These are phyloP conservation scores for Vulpes lagopus DNA, from an alignment of 2,113 vertebrate species.

Conservation along the genomic window DNA sequence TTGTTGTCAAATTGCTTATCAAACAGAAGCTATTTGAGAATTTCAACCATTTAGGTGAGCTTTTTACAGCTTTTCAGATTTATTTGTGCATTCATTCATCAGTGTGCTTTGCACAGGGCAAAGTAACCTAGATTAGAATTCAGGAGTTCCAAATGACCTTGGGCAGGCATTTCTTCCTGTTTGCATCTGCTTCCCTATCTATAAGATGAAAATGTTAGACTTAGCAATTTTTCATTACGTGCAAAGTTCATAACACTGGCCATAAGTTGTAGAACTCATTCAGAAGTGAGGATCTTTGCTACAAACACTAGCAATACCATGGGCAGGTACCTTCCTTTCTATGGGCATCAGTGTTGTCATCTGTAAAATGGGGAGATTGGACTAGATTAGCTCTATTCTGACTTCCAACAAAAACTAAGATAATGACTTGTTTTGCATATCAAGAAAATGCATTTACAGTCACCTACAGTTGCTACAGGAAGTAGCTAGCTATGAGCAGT, in stretches of 20 bases:
- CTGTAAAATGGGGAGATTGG: conserved; percentile 11
- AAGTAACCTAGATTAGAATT: conserved; percentile 1
- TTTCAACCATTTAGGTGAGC: conserved; percentile 5
- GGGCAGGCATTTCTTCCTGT: not conserved
- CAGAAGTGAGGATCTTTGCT: not conserved
- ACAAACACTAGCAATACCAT: not conserved
- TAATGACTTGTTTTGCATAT: conserved; percentile 23
- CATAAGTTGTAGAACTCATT: not conserved
- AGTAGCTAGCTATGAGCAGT: not conserved
- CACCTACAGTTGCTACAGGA: conserved; percentile 5
- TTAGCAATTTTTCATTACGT: not conserved
- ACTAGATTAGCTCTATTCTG: conserved; percentile 21
- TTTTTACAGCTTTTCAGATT: conserved; percentile 25
- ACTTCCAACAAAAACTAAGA: not conserved
- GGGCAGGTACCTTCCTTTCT: not conserved
- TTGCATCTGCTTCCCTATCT: not conserved
- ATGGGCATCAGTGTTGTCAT: not conserved
- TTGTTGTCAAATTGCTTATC: conserved; percentile 18
- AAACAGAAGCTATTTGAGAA: not conserved
- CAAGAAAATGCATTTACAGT: conserved; percentile 19
- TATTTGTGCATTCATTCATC: not conserved
- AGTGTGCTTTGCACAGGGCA: not conserved
- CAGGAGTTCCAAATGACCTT: conserved; percentile 16
- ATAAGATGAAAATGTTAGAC: conserved; percentile 23
- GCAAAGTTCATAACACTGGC: not conserved